phyloP scores from a whole-genome alignment of 2,797 vertebrate species.

The Clarias laeviceps region DNA sequence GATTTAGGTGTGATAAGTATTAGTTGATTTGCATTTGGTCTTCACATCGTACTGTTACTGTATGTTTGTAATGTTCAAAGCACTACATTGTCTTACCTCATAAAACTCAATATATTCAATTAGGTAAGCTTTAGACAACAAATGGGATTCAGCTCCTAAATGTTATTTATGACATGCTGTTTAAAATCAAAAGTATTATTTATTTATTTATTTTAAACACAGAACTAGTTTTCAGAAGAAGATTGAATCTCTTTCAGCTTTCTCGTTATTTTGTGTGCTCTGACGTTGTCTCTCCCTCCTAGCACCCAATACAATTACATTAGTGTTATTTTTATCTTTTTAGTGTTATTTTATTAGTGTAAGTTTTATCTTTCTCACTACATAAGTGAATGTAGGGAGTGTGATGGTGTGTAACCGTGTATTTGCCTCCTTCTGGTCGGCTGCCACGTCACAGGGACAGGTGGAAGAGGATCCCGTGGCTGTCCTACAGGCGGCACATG shows the following conservation, averaged over 20 bases:
- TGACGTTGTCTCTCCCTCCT: not conserved
- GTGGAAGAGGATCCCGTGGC: slow-evolving; percentile 78
- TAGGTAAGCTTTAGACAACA: not conserved
- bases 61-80: slow-evolving; percentile 28
- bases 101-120: not conserved
- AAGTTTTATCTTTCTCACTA: not conserved
- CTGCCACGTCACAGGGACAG: slow-evolving; percentile 74
- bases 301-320: too few relatives aligned
- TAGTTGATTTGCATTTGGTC: slow-evolving; percentile 14
- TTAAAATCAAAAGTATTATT: not conserved
- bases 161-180: not conserved
- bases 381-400: not conserved
- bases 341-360: too few relatives aligned
- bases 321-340: too few relatives aligned
- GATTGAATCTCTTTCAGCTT: not conserved
- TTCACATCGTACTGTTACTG: slow-evolving; percentile 4
- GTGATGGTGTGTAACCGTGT: slow-evolving; percentile 64
- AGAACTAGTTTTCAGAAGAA: not conserved
- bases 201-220: not conserved
- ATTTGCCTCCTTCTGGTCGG: slow-evolving; percentile 67
- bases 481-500: slow-evolving; percentile 72
- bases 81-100: slow-evolving; percentile 39
- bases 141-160: not conserved
- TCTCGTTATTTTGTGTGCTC: not conserved
- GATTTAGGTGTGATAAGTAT: not conserved